Evolutionary conservation across 2,888 invertebrate genomes (phyloP).

Genomic region (Meandrusa payeni): DNA sequence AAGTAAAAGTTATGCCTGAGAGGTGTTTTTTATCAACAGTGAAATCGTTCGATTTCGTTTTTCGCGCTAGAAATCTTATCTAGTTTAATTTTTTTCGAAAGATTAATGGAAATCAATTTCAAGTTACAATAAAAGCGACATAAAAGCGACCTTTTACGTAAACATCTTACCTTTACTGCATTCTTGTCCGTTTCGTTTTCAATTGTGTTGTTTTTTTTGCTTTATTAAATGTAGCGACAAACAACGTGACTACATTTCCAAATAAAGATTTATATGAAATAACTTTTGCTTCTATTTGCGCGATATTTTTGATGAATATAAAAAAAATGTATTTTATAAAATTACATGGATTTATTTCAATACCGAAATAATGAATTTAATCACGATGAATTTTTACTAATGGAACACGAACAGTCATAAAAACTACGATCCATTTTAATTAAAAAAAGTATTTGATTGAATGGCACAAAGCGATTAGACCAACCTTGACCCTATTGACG

Average conservation of each 20-base stretch:
- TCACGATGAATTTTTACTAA: no score
- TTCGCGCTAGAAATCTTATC: neutral
- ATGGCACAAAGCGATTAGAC: slow-evolving; percentile 2
- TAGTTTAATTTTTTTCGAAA: neutral
- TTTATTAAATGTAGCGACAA: no score
- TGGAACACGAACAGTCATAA: no score
- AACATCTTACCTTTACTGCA: neutral
- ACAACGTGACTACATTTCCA: no score
- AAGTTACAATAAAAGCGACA: neutral
- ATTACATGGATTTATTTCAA: no score
- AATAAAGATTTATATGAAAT: no score
- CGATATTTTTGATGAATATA: no score
- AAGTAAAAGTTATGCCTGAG: neutral
- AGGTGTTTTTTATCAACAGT: slow-evolving; percentile 2
- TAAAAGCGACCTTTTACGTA: neutral
- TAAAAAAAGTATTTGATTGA: slow-evolving; percentile 10
- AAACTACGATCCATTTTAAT: slow-evolving; percentile 11
- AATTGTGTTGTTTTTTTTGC: no score
- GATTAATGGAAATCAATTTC: slow-evolving; percentile 4
- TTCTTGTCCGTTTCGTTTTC: slow-evolving; percentile 10
- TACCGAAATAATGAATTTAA: no score
- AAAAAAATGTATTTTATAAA: no score
- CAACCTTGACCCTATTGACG: slow-evolving; percentile 4
- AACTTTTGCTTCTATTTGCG: no score
- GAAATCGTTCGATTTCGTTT: neutral